A percentile compares a stretch with the other conserved stretches of the same genome.
Conservation (phyloP, 92 coral and sea anemone genomes). For the Epizoanthus illoricatus region DNA sequence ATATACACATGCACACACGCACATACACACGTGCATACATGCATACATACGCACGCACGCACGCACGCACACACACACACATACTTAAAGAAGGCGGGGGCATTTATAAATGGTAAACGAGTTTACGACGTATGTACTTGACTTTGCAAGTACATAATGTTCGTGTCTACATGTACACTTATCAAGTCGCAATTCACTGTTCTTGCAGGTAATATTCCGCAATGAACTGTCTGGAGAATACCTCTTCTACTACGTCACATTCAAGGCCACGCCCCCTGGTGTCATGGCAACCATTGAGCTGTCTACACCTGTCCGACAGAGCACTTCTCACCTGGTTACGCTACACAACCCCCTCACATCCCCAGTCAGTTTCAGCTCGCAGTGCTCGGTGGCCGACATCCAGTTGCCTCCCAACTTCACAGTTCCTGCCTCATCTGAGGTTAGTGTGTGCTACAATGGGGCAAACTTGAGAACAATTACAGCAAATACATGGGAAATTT, state of each 20-base stretch:
- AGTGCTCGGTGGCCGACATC: conserved; percentile 84
- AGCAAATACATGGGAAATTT: no score
- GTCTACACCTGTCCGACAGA: conserved; percentile 91
- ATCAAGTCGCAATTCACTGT: no score
- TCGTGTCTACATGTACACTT: no score
- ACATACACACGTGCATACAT: no score
- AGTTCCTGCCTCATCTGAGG: conserved; percentile 94
- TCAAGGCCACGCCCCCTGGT: conserved; percentile 95
- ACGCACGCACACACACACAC: no score
- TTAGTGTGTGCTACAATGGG: conserved; percentile 28
- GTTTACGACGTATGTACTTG: no score
- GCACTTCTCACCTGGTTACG: conserved; percentile 92
- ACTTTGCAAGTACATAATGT: not conserved
- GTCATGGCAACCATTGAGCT: conserved; percentile 91
- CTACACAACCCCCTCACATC: conserved; percentile 87
- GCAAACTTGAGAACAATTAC: no score
- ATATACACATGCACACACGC: no score
- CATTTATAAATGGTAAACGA: not conserved
- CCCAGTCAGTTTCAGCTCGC: conserved; percentile 90
- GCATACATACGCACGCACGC: no score
- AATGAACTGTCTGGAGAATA: conserved; percentile 86
- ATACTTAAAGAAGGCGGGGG: no score
- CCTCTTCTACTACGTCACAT: conserved; percentile 90
- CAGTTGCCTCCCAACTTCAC: conserved; percentile 95
- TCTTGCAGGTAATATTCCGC: conserved; percentile 78